Evolutionary conservation across 2,797 vertebrate genomes (phyloP).

Genomic region (Tragopan temminckii): DNA sequence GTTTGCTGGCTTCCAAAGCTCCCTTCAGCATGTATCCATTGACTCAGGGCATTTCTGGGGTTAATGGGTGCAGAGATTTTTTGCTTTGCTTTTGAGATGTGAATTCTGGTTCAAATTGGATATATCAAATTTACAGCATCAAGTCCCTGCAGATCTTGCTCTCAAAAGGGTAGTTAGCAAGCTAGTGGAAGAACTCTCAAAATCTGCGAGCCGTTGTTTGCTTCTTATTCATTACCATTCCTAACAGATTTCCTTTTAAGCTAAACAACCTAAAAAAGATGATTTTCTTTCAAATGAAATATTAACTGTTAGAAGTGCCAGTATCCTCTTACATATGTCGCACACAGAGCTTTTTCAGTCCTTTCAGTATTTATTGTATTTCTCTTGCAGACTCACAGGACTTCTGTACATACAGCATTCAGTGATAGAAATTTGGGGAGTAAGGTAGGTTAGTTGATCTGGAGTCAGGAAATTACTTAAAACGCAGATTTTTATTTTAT

Average conservation of each 20-base stretch:
- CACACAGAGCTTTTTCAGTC: background rate
- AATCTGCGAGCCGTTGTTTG: background rate
- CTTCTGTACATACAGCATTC: background rate
- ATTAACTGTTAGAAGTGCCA: background rate
- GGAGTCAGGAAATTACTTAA: background rate
- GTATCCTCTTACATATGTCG: background rate
- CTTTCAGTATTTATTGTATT: background rate
- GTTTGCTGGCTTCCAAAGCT: background rate
- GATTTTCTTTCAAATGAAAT: background rate
- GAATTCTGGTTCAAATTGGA: background rate
- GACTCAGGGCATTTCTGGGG: background rate
- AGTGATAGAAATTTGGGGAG: background rate
- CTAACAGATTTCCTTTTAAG: background rate
- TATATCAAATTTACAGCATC: background rate
- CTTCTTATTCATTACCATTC: background rate
- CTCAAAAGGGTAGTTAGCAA: background rate
- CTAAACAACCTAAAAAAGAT: background rate
- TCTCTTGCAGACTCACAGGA: background rate
- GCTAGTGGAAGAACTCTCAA: background rate
- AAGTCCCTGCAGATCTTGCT: background rate
- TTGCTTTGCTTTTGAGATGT: background rate
- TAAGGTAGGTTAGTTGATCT: background rate
- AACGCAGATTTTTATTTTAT: background rate
- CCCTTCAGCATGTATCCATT: background rate
- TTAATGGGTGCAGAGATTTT: background rate